Conservation (phyloP, 1,140 invertebrate genomes). For the Calephelis virginiensis region DNA sequence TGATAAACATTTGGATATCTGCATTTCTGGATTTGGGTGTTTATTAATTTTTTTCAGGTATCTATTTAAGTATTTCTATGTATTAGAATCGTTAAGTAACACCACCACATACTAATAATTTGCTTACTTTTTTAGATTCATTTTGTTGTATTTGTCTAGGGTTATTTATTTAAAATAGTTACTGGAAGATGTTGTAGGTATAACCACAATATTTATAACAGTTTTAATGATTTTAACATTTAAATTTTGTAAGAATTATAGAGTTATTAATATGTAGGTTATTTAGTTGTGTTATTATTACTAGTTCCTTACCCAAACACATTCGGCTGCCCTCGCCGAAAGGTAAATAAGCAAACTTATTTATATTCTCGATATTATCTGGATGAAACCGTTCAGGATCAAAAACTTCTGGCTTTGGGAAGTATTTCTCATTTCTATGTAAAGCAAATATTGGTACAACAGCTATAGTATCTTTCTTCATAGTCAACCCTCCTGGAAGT, state of each 20-base stretch:
- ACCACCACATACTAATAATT: too few species aligned
- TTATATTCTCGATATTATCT: slow-evolving; percentile 65
- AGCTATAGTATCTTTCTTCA: slow-evolving; percentile 73
- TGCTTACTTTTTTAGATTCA: too few species aligned
- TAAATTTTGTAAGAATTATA: not conserved
- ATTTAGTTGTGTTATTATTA: not conserved
- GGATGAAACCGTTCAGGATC: slow-evolving; percentile 81
- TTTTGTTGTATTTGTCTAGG: too few species aligned
- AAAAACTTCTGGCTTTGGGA: slow-evolving; percentile 80
- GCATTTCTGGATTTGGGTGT: too few species aligned
- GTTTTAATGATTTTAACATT: not conserved
- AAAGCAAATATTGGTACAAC: slow-evolving; percentile 79
- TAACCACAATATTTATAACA: too few species aligned
- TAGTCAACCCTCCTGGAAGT: slow-evolving; percentile 60
- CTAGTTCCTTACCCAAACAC: slow-evolving; percentile 76
- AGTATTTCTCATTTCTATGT: slow-evolving; percentile 80
- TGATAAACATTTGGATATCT: too few species aligned
- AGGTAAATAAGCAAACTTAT: slow-evolving; percentile 80
- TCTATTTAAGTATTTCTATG: too few species aligned
- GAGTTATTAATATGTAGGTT: too few species aligned
- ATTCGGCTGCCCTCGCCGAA: slow-evolving; percentile 86
- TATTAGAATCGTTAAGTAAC: too few species aligned
- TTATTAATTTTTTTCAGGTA: too few species aligned
- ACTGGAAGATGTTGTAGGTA: too few species aligned
- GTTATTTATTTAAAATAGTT: too few species aligned